Evolutionary conservation across 2,888 invertebrate genomes (phyloP).

Genomic region (Oxycera nigricornis): DNA sequence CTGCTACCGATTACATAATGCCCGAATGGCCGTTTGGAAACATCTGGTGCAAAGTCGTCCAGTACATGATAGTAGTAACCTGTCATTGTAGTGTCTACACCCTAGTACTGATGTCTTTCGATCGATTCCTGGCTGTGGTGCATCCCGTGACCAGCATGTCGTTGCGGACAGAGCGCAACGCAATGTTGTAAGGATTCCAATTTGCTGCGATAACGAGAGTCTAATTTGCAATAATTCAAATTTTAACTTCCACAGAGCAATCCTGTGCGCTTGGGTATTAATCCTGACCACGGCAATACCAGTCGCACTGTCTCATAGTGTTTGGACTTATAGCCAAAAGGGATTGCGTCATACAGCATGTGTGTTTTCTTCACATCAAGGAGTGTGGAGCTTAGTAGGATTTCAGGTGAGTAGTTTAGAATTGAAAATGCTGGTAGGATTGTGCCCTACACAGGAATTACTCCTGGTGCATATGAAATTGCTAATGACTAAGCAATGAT

Average conservation of each 20-base stretch:
- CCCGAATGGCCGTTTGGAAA: constrained; percentile 91
- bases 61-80: constrained; percentile 90
- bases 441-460: too few species aligned
- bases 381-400: constrained; percentile 64
- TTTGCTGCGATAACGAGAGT: not conserved
- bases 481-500: too few species aligned
- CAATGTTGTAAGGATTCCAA: constrained; percentile 64
- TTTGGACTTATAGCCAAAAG: constrained; percentile 71
- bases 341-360: constrained; percentile 73
- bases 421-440: not conserved
- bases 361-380: constrained; percentile 70
- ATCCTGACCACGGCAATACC: constrained; percentile 82
- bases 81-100: constrained; percentile 95
- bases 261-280: constrained; percentile 80
- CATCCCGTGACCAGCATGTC: constrained; percentile 90
- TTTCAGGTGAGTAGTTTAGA: constrained; percentile 57
- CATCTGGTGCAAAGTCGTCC: constrained; percentile 83
- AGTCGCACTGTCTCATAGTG: constrained; percentile 78
- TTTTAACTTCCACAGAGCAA: constrained; percentile 65
- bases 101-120: constrained; percentile 90
- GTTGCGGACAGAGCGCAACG: constrained; percentile 81
- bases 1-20: constrained; percentile 87
- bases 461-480: too few species aligned
- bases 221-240: constrained; percentile 36
- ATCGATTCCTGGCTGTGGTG: constrained; percentile 91